Evolutionary conservation across 2,797 vertebrate species (phyloP).

Genomic region (Mus caroli): DNA sequence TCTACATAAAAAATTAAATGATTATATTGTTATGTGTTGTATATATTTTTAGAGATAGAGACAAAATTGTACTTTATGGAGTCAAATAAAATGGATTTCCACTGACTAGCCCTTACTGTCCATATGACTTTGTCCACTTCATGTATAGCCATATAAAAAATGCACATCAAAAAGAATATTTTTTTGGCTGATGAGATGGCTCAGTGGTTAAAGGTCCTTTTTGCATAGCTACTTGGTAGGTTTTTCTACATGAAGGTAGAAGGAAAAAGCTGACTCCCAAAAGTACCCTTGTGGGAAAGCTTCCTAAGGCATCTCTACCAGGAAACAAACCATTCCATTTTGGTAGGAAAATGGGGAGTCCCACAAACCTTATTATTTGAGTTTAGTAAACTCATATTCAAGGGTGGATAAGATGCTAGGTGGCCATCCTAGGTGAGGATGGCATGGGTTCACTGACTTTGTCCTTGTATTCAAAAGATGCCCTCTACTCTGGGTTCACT

Average conservation of each 20-base stretch:
- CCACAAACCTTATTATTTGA: constrained; percentile 65
- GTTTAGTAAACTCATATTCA: background rate
- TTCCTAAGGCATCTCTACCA: constrained; percentile 55
- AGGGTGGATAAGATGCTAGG: background rate
- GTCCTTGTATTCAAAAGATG: background rate
- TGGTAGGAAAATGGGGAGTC: background rate
- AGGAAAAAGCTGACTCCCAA: background rate
- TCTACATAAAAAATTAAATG: constrained; percentile 12
- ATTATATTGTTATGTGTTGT: background rate
- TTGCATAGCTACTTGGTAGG: background rate
- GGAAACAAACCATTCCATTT: constrained; percentile 47
- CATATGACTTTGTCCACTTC: background rate
- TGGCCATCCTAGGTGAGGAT: constrained; percentile 70
- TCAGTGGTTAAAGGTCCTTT: background rate
- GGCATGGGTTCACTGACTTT: constrained; percentile 59
- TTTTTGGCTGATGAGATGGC: background rate
- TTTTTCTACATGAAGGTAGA: background rate
- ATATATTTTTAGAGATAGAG: background rate
- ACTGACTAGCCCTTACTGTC: background rate
- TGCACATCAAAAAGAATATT: background rate
- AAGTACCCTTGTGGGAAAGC: constrained; percentile 68
- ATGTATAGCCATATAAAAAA: background rate
- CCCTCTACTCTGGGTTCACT: constrained; percentile 3
- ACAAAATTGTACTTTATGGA: background rate
- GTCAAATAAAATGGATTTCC: constrained; percentile 35